Base-by-base conservation (phyloP, 2,113 vertebrate species). In the Aegotheles bennettii region DNA sequence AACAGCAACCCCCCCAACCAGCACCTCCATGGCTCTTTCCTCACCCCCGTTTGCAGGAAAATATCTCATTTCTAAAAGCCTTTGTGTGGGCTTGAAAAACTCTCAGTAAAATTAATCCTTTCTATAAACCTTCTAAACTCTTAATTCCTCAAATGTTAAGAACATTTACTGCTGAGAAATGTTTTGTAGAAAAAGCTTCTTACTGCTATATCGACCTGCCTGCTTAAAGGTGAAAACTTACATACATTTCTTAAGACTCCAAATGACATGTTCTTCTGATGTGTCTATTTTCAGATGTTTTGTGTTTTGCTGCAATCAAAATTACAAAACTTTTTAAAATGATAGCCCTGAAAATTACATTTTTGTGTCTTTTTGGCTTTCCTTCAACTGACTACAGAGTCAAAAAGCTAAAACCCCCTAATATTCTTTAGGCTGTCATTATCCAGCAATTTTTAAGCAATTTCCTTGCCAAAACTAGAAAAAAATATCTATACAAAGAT, bases 391-490 rank as follows among this genome's bases (percentile, higher is more conserved):
- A 76, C 63, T 70, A 29, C 15, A 47, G 42, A 84, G 73, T 68
- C 11, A 64, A 84, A 86, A 67, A 90, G 16, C 69, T 87, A 68
- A 94, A 77, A 65, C 3, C 2, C 48, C 59, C 73, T 69, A 54
- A 59, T 69, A 91, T 73, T 87, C 73, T 84, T 82, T 36, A 89
- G 45, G 48, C 36, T 65, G 40, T 73, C 43, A 76, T 93, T 91
- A 91, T 91, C 65, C 79, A 70, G 53, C 40, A 89, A 61, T 82
- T 56, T 85, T 91, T 76, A 79, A 94, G 78, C 87, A 78, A 95
- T 76, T 87, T 82, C n/a, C 53, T 85, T 94, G 89, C 89, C 91
- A 95, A 92, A 97, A 84, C 61, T 29, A 85, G 42, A 84, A 71
- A 79, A 81, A 87, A 89, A 82, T 82, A 82, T 56, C 74, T 48